Conservation (phyloP, 2,113 vertebrate genomes). For the Conger conger region DNA sequence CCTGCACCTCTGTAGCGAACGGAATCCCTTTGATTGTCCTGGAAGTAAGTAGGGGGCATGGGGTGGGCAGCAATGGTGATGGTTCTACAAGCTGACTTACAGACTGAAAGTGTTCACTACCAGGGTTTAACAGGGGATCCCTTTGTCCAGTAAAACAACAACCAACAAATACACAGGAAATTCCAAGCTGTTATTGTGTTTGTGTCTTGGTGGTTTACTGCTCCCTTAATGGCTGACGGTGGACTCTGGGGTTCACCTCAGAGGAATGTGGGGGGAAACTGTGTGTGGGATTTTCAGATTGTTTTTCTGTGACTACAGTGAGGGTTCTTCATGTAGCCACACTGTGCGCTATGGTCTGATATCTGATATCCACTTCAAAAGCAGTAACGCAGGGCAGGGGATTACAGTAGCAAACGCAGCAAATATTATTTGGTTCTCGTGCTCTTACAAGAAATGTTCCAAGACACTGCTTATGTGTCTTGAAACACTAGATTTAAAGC, state of each 20-base stretch:
- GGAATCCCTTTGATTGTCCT: not conserved
- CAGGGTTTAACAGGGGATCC: conserved; percentile 42
- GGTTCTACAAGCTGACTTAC: not conserved
- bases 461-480: not conserved
- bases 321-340: not conserved
- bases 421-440: not conserved
- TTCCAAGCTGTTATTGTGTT: conserved; percentile 59
- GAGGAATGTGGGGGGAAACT: not conserved
- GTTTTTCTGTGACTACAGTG: not conserved
- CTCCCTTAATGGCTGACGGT: conserved; percentile 37
- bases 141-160: conserved; percentile 44
- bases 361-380: not conserved
- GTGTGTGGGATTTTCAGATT: conserved; percentile 6
- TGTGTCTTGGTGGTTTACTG: conserved; percentile 50
- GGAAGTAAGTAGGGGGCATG: not conserved
- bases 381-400: not conserved
- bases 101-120: conserved; percentile 16
- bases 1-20: not conserved
- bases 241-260: conserved; percentile 17
- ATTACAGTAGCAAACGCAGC: not conserved
- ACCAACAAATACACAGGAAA: conserved; percentile 62
- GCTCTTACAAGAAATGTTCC: not conserved
- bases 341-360: not conserved
- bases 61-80: not conserved
- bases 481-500: no score